A percentile compares a stretch with the other conserved stretches of the same genome.
Evolutionary conservation across 2,113 vertebrate genomes (phyloP).

Genomic region (Aramus guarauna): DNA sequence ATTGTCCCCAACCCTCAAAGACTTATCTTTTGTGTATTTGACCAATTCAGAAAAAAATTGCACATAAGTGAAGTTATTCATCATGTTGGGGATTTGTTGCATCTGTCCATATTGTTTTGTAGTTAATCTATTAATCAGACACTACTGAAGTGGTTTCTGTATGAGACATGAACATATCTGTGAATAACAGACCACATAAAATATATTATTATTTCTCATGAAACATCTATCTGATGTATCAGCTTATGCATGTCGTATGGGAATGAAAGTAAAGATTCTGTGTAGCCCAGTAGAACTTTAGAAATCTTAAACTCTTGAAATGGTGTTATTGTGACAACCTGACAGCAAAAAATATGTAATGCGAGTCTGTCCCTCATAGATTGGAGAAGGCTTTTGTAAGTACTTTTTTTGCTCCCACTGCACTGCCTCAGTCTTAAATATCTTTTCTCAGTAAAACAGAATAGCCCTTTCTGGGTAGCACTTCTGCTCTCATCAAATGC

Average conservation of each 20-base stretch:
- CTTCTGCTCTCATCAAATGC: not conserved
- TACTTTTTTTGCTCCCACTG: not conserved
- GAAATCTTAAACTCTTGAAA: not conserved
- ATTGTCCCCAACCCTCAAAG: fast-evolving
- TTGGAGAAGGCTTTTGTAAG: not conserved
- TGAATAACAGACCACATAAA: not conserved
- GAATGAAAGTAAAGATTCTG: not conserved
- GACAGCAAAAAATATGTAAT: not conserved
- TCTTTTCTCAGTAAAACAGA: not conserved
- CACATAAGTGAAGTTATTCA: not conserved
- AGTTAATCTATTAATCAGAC: not conserved
- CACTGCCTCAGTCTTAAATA: not conserved
- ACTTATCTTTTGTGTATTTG: not conserved
- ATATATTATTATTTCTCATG: not conserved
- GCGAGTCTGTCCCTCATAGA: not conserved
- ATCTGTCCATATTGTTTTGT: not conserved
- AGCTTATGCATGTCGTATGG: not conserved
- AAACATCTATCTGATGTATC: not conserved
- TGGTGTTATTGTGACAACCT: not conserved
- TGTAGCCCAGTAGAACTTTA: not conserved
- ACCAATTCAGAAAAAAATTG: not conserved
- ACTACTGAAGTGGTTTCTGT: not conserved
- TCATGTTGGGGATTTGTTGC: not conserved
- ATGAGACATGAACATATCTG: not conserved
- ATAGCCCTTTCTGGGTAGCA: not conserved